Percentiles rank a stretch among this genome's conserved stretches.
phyloP scores from a whole-genome alignment of 2,113 vertebrate genomes.

The Perca flavescens region DNA sequence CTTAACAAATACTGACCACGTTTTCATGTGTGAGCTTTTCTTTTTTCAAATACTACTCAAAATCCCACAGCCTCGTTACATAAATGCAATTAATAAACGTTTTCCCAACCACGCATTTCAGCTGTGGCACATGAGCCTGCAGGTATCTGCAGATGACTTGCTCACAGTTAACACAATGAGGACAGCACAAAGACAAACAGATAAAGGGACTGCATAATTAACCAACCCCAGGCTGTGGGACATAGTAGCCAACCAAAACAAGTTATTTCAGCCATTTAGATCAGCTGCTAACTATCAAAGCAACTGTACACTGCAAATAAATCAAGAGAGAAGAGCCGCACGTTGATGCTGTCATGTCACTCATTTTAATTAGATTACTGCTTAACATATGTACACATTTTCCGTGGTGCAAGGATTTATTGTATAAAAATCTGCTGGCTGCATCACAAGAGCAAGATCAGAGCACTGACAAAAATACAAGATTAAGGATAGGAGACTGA shows the following conservation, averaged over 20 bases:
- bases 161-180: slow-evolving; percentile 69
- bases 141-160: slow-evolving; percentile 65
- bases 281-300: slow-evolving; percentile 5
- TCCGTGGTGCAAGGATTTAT: background rate
- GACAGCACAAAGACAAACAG: slow-evolving; percentile 65
- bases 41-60: slow-evolving; percentile 23
- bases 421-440: slow-evolving; percentile 17
- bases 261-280: slow-evolving; percentile 45
- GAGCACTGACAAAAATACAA: background rate
- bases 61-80: slow-evolving; percentile 40
- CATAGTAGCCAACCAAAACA: slow-evolving; percentile 51
- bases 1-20: background rate
- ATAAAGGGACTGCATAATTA: slow-evolving; percentile 60
- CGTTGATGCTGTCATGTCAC: background rate
- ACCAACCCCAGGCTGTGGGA: slow-evolving; percentile 55
- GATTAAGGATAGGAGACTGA: background rate
- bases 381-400: slow-evolving; percentile 33
- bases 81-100: slow-evolving; percentile 66
- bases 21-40: background rate
- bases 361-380: slow-evolving; percentile 46
- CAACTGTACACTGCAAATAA: background rate
- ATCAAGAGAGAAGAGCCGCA: background rate
- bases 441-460: slow-evolving; percentile 20
- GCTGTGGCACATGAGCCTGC: slow-evolving; percentile 52
- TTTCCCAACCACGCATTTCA: slow-evolving; percentile 53